phyloP scores from a whole-genome alignment of 2,113 vertebrate genomes.

The Pimephales promelas region DNA sequence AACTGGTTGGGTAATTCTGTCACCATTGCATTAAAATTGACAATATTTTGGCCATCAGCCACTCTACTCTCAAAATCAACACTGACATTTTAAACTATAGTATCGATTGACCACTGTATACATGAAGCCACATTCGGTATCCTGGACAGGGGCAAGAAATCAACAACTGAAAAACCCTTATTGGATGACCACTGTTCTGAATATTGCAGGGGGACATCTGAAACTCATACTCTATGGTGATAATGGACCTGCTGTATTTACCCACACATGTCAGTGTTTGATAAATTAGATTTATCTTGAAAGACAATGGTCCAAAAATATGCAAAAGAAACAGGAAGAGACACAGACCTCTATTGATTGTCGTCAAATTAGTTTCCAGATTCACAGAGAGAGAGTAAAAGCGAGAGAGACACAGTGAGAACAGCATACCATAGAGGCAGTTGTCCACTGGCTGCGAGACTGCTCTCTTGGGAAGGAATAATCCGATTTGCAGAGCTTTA shows the following conservation, averaged over 20 bases:
- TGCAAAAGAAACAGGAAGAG: conserved; percentile 74
- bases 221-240: not conserved
- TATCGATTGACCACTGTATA: not conserved
- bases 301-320: conserved; percentile 66
- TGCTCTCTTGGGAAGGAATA: conserved; percentile 74
- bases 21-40: no score
- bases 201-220: not conserved
- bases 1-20: no score
- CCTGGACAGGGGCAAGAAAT: not conserved
- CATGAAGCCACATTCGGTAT: not conserved
- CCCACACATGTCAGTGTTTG: conserved; percentile 4
- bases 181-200: not conserved
- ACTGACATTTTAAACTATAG: not conserved
- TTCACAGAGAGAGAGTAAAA: conserved; percentile 61
- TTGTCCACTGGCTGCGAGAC: conserved; percentile 68
- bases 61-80: not conserved
- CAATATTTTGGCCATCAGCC: not conserved
- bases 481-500: conserved; percentile 76
- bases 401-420: conserved; percentile 20
- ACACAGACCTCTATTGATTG: conserved; percentile 86
- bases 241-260: not conserved
- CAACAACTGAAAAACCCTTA: not conserved
- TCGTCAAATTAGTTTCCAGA: conserved; percentile 87
- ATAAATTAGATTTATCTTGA: conserved; percentile 56
- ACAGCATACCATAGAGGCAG: conserved; percentile 27